Base-by-base conservation (phyloP, 2,888 invertebrate species). In the Antheraea assamensis region DNA sequence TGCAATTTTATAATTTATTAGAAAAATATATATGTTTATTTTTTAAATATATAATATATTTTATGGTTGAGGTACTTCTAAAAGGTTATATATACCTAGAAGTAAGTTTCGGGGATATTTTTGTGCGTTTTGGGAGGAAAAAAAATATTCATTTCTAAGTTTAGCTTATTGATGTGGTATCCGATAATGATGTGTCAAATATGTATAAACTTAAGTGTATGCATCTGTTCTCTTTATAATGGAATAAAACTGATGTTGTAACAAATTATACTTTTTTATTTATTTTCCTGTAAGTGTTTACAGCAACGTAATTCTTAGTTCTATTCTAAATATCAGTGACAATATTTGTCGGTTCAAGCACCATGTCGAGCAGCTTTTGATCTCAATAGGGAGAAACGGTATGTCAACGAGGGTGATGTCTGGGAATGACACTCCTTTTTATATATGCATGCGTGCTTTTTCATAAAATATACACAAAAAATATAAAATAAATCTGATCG, bases 161-260 rank as follows among this genome's bases (percentile, higher is more conserved):
- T 64, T 17, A 30, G 61, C 27, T 13, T 30, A 27, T 64, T 30
- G 61, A 64, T 64, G 61, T 64, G 61, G 19, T 27, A 27, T 30
- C n/a, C 15, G 24, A 64, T 21, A 64, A 17, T 5, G 21, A 21
- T 70, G 24, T 84, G 52, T 71, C 42, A 27, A 68, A 73, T 58
- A 58, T 70, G n/a, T 71, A 27, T 74, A 47, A 31, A 47, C 19
- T 61, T 55, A 64, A 84, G 81, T 80, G 83, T 87, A 88, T 86
- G 88, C 88, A 90, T 88, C 89, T 92, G 92, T 92, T 93, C 90
- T 91, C 90, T 91, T 88, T 93, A 90, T 93, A 92, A 88, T 90
- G 90, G 90, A 93, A 90, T 93, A 90, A 94, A 93, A 90, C 85
- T 85, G 89, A 92, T 90, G 92, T 93, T 92, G 90, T 90, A 90